Percentiles rank a stretch among this genome's conserved stretches.
Conservation (phyloP, 2,888 invertebrate species). For the Penaeus monodon region DNA sequence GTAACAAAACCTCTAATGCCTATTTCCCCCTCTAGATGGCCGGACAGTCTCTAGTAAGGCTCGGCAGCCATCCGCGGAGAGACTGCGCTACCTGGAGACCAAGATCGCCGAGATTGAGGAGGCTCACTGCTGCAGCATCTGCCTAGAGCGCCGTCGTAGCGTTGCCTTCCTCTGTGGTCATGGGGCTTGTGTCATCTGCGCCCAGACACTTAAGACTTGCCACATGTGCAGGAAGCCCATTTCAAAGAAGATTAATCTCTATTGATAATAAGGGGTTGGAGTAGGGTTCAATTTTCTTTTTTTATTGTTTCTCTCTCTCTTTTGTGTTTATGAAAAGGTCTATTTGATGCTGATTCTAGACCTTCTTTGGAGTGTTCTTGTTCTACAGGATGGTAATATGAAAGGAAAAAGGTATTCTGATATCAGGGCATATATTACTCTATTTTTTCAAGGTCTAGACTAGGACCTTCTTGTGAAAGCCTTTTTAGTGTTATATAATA, state of each 20-base stretch:
- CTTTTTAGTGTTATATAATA: no score
- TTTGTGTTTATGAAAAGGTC: no score
- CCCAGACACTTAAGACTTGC: constrained; percentile 84
- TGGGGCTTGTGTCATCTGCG: constrained; percentile 85
- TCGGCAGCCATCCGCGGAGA: constrained; percentile 78
- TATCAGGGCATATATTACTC: no score
- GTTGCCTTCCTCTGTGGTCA: constrained; percentile 91
- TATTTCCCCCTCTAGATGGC: constrained; percentile 69
- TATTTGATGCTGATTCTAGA: no score
- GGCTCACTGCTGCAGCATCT: constrained; percentile 86
- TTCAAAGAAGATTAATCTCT: constrained; percentile 80
- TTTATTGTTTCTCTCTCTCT: no score
- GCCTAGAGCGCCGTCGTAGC: constrained; percentile 86
- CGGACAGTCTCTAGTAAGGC: constrained; percentile 69
- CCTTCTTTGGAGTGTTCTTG: no score
- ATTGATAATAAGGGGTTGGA: constrained; percentile 66
- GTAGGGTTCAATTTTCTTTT: no score
- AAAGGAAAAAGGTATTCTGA: no score
- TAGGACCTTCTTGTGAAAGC: no score
- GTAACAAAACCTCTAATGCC: background rate
- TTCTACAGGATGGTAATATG: no score
- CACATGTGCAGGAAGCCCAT: constrained; percentile 88
- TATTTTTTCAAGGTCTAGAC: no score
- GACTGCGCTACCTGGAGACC: constrained; percentile 79
- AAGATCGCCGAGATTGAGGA: constrained; percentile 89